phyloP scores from a whole-genome alignment of 37 sponge, comb jelly and placozoan species.

The Ephydatia muelleri region DNA sequence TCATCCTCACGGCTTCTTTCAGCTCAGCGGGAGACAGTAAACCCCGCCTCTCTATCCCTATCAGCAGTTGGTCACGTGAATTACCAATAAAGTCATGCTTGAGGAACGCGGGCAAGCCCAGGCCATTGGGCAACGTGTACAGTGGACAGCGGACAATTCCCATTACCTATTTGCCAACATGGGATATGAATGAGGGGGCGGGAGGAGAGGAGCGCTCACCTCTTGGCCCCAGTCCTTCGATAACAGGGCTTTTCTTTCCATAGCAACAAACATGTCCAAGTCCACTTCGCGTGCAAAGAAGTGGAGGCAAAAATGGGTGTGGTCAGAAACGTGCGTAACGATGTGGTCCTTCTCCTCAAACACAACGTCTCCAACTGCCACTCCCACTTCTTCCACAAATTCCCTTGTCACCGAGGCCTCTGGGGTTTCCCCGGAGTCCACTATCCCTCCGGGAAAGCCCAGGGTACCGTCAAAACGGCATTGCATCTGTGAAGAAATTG shows the following conservation, averaged over 20 bases:
- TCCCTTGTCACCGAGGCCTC: constrained; percentile 67
- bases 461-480: constrained; percentile 88
- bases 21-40: constrained; percentile 43
- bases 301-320: constrained; percentile 75
- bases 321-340: constrained; percentile 51
- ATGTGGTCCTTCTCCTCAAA: constrained; percentile 50
- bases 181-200: too few species aligned
- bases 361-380: constrained; percentile 4
- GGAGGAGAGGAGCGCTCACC: constrained; percentile 22
- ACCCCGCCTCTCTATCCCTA: constrained; percentile 13
- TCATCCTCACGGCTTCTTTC: constrained; percentile 29
- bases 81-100: constrained; percentile 72
- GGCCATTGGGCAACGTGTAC: constrained; percentile 80
- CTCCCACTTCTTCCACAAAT: constrained; percentile 44
- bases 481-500: constrained; percentile 81
- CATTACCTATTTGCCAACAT: constrained; percentile 40
- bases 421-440: constrained; percentile 77
- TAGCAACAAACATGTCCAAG: constrained; percentile 13
- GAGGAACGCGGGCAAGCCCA: constrained; percentile 83
- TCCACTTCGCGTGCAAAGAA: constrained; percentile 72
- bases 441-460: constrained; percentile 86
- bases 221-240: constrained; percentile 72
- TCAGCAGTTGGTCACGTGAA: constrained; percentile 39
- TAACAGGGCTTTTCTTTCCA: constrained; percentile 48
- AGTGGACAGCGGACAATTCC: constrained; percentile 73